Base-by-base conservation (phyloP, 1,140 invertebrate genomes). In the Varroa destructor region DNA sequence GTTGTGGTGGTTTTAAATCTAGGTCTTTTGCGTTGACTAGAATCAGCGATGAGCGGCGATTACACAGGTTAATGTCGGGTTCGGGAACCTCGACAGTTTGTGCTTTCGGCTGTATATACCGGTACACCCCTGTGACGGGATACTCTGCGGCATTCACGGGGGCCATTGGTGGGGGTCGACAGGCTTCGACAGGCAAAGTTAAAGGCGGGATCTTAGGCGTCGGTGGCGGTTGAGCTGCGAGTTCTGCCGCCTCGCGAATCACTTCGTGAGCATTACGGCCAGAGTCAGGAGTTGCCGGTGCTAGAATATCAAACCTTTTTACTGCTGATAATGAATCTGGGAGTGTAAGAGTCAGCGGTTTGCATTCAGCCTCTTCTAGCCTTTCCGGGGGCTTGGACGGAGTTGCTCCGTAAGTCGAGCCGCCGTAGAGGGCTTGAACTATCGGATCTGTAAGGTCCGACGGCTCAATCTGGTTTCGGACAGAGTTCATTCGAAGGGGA, bases 21-120 rank as follows among this genome's bases (percentile, higher is more conserved):
- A 67, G 46, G 40, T 67, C 61, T 67, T 40, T 67, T 2, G 61
- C 61, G 36, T 67, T 67, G 14, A 67, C 61, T 1, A 67, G 36
- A 67, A 67, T 67, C 61, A 67, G 46, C 14, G 61, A 67, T 8
- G 61, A 67, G 12, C 61, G 10, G 2, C 61, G 61, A 40, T 67
- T 67, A 37, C 61, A 67, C 61, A 67, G 37, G 14, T 67, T 37
- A 46, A 67, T 67, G 61, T 67, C 61, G 12, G 61, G 61, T 36
- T 40, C 61, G 61, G 61, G 61, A 40, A 67, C 46, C 61, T 12
- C 57, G 25, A 58, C 37, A 36, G 12, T 67, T 0, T 37, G 61
- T 67, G 61, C 12, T 6, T 36, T 37, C 57, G 57, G 3, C 57
- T 3, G 3, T 42, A 12, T 3, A 6, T 3, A 3, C 3, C 3